phyloP scores from a whole-genome alignment of 2,797 vertebrate species.

The Chromobotia macracanthus region DNA sequence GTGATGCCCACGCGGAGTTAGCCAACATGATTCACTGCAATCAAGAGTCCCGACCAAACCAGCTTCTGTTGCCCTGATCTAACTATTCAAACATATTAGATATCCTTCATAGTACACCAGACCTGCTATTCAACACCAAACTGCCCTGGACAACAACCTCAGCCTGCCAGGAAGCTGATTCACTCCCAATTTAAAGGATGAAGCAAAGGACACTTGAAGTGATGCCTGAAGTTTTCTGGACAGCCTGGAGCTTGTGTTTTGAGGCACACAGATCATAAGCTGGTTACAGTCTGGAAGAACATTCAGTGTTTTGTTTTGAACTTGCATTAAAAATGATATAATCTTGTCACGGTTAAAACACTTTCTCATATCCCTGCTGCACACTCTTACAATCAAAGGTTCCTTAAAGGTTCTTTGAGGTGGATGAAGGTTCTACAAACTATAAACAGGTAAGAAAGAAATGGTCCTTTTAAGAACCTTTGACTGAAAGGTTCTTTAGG shows the following conservation, averaged over 20 bases:
- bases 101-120: conserved; percentile 38
- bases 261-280: not conserved
- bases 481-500: too few relatives aligned
- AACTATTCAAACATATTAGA: conserved; percentile 46
- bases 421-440: too few relatives aligned
- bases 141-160: conserved; percentile 51
- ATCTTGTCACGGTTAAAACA: too few relatives aligned
- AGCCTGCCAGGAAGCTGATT: conserved; percentile 51
- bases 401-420: too few relatives aligned
- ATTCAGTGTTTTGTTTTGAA: not conserved
- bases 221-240: conserved; percentile 46
- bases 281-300: not conserved
- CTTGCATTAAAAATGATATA: not conserved
- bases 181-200: conserved; percentile 56
- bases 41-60: conserved; percentile 45
- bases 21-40: conserved; percentile 54
- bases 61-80: conserved; percentile 47
- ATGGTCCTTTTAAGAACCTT: too few relatives aligned
- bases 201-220: conserved; percentile 51
- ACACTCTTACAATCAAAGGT: too few relatives aligned
- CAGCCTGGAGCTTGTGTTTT: conserved; percentile 37
- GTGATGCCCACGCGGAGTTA: conserved; percentile 45
- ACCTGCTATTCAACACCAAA: conserved; percentile 47
- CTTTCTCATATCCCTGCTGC: too few relatives aligned
- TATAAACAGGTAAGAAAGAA: too few relatives aligned